phyloP scores from a whole-genome alignment of 2,888 invertebrate species.

The Microdon myrmicae region DNA sequence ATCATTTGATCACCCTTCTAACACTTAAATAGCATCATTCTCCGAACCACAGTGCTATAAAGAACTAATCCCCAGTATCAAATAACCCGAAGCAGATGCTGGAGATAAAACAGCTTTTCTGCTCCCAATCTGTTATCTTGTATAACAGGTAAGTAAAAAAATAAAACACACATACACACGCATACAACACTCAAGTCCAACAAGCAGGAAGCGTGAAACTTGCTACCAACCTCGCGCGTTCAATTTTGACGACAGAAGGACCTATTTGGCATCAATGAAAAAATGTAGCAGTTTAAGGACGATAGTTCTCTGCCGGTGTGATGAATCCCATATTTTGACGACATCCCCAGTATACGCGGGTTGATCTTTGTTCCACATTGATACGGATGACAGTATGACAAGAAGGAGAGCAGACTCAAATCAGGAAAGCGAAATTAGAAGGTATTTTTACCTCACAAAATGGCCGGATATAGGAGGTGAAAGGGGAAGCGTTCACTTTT shows the following conservation, averaged over 20 bases:
- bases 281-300: conserved; percentile 30
- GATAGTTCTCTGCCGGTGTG: neutral
- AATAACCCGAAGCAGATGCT: conserved; percentile 24
- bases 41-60: conserved; percentile 38
- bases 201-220: conserved; percentile 42
- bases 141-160: conserved; percentile 1
- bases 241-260: conserved; percentile 7
- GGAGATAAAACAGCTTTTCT: conserved; percentile 4
- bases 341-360: neutral
- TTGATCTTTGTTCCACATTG: conserved; percentile 6
- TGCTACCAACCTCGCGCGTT: conserved; percentile 10
- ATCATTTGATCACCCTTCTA: conserved; percentile 13
- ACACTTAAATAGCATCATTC: conserved; percentile 32
- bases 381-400: conserved; percentile 7
- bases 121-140: neutral
- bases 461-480: neutral
- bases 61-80: conserved; percentile 44
- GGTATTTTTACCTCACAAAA: conserved; percentile 13
- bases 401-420: conserved; percentile 8
- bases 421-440: conserved; percentile 32
- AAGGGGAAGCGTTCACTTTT: conserved; percentile 24
- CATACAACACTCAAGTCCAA: conserved; percentile 36
- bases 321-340: neutral
- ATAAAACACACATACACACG: conserved; percentile 31
- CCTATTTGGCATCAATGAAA: conserved; percentile 33